Conservation (phyloP, 2,113 vertebrate species). For the Tauraco erythrolophus region DNA sequence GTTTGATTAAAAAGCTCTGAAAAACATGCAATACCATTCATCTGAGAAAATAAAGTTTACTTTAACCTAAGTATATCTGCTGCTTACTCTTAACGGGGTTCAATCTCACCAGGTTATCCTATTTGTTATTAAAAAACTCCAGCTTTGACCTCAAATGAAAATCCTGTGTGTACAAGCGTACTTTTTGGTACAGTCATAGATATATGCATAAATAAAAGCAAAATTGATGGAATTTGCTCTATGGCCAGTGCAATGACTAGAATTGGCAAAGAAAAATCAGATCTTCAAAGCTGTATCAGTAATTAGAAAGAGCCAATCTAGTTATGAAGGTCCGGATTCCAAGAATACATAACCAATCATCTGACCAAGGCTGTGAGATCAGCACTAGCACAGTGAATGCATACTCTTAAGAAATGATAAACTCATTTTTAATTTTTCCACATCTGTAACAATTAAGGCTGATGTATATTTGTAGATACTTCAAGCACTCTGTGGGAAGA, state of each 20-base stretch:
- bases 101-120: neutral
- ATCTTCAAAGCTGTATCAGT: neutral
- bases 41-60: neutral
- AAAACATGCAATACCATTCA: neutral
- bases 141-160: neutral
- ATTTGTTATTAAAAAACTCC: neutral
- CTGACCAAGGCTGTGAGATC: neutral
- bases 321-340: neutral
- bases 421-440: neutral
- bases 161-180: rapidly evolving
- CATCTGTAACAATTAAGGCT: neutral
- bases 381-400: neutral
- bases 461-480: neutral
- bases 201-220: neutral
- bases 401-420: neutral
- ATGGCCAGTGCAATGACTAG: neutral
- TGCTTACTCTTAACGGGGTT: neutral
- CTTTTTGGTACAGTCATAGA: neutral
- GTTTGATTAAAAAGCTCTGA: neutral
- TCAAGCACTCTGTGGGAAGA: neutral
- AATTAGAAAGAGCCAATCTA: neutral
- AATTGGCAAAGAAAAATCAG: neutral
- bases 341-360: neutral
- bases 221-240: neutral
- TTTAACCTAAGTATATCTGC: neutral